Base-by-base conservation (phyloP, 1,140 invertebrate species). In the Platyura marginata region DNA sequence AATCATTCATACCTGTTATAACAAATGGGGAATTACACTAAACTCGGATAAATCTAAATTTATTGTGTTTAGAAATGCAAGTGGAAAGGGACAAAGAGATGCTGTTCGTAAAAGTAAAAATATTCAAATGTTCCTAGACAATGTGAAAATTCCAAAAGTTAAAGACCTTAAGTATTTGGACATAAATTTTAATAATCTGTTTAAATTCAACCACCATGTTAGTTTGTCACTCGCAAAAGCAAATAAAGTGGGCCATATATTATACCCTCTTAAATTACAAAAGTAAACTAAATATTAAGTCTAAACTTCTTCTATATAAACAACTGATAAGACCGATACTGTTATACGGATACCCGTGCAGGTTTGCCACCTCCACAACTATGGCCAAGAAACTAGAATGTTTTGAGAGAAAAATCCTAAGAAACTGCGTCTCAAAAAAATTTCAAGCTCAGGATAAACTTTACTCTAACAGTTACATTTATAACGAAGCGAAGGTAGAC, bases 1-100 rank as follows among this genome's bases (percentile, higher is more conserved):
- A 21, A 20, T 9, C 21, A 39, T 20, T 15, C 6, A 16, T 3
- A 11, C 8, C 3, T 41, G 15, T 19, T 9, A 23, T 23, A n/a
- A 41, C 19, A 3, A 41, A 22, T 41, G 40, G 40, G 25, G 19
- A 41, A 41, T 41, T 13, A 41, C 15, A 41, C 11, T 41, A 3
- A 41, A 41, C 15, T n/a, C 16, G 19, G 4, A 3, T 4, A 41
- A 41, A 23, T 23, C 25, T 3, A 10, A 41, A 22, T 3, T 29
- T 29, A 41, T 41, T 15, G 3, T 41, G 3, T 41, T 41, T 13
- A 6, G 6, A 29, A 8, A 8, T 13, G 25, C 6, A 6, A 29
- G 13, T 13, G 13, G 13, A 29, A 29, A 13, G 13, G 13, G 25
- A 29, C 25, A 13, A 8, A 6, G 13, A n/a, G n/a, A n/a, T n/a